Conservation (phyloP, 2,888 invertebrate genomes). For the Spisula solida region DNA sequence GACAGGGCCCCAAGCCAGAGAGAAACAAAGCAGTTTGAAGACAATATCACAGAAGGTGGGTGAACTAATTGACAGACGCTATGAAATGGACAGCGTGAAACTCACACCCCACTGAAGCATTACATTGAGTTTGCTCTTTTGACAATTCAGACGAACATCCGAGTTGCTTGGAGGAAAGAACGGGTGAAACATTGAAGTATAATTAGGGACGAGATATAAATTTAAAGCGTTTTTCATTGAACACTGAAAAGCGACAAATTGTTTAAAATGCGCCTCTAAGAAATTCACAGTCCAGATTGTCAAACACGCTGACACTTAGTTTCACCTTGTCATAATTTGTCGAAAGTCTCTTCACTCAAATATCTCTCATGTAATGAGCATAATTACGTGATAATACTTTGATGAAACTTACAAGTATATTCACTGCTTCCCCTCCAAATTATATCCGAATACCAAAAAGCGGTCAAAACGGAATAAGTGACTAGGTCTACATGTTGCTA, state of each 20-base stretch:
- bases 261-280: constrained; percentile 34
- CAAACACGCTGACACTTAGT: constrained; percentile 44
- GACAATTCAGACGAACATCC: constrained; percentile 69
- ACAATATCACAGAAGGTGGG: constrained; percentile 66
- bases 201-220: constrained; percentile 62
- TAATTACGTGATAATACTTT: no score
- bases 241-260: constrained; percentile 52
- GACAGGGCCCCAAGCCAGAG: constrained; percentile 46
- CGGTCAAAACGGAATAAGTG: no score
- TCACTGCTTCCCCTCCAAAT: no score
- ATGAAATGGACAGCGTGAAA: constrained; percentile 74
- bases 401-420: no score
- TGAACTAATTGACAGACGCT: constrained; percentile 66
- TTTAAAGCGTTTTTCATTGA: constrained; percentile 45
- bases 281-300: constrained; percentile 52
- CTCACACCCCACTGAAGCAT: constrained; percentile 66
- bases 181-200: constrained; percentile 22
- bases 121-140: constrained; percentile 70
- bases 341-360: background rate
- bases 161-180: constrained; percentile 50
- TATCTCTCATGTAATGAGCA: no score
- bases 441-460: no score
- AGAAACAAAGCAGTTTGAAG: constrained; percentile 59
- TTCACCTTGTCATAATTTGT: background rate
- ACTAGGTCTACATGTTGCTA: no score